Evolutionary conservation across 1,140 invertebrate genomes (phyloP).

Genomic region (Drosophila nasuta): DNA sequence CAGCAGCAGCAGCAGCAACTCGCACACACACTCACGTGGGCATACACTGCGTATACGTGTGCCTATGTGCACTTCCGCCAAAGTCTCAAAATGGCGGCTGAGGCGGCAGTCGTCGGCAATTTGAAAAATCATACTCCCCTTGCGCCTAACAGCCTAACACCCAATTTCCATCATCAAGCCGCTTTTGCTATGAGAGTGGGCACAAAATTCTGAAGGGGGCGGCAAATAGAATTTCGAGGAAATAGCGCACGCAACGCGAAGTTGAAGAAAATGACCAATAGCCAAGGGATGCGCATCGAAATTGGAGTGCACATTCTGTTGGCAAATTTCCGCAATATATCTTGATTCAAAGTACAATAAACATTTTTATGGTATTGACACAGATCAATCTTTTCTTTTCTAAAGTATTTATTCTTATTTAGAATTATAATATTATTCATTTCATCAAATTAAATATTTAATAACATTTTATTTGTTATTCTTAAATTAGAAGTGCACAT

Average conservation of each 20-base stretch:
- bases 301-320: neutral
- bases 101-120: constrained; percentile 27
- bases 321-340: too few species aligned
- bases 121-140: constrained; percentile 7
- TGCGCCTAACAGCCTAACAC: neutral
- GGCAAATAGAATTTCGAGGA: constrained; percentile 67
- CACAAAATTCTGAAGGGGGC: constrained; percentile 51
- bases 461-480: too few species aligned
- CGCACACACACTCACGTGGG: constrained; percentile 6
- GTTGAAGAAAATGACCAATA: neutral
- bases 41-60: constrained; percentile 37
- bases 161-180: constrained; percentile 32
- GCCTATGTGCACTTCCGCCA: constrained; percentile 70
- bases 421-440: too few species aligned
- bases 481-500: too few species aligned
- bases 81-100: constrained; percentile 80
- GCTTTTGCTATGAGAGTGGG: constrained; percentile 35
- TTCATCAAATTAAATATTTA: too few species aligned
- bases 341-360: neutral
- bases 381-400: too few species aligned
- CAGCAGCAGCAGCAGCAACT: constrained; percentile 18
- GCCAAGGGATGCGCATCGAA: neutral
- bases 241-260: constrained; percentile 42
- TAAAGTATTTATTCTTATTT: too few species aligned
- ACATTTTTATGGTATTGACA: neutral